Evolutionary conservation across 2,888 invertebrate genomes (phyloP).

Genomic region (Ormyrus thymus): DNA sequence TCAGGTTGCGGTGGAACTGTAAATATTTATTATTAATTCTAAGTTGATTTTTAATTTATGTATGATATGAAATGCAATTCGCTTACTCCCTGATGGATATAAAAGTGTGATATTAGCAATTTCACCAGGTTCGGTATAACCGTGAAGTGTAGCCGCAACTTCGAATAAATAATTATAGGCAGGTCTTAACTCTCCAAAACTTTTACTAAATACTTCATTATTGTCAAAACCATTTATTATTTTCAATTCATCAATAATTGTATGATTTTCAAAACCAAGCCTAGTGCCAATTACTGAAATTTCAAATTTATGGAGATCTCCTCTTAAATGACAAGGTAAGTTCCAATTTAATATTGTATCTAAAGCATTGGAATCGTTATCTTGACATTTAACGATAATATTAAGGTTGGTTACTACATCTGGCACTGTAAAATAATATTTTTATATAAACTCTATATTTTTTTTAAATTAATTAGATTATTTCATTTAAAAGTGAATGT

Average conservation of each 20-base stretch:
- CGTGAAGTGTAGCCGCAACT: slow-evolving; percentile 62
- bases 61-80: background rate
- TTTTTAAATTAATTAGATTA: background rate
- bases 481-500: slow-evolving; percentile 13
- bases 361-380: slow-evolving; percentile 60
- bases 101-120: slow-evolving; percentile 43
- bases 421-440: slow-evolving; percentile 60
- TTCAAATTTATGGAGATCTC: slow-evolving; percentile 63
- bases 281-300: slow-evolving; percentile 61
- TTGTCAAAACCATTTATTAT: slow-evolving; percentile 42
- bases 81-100: slow-evolving; percentile 70
- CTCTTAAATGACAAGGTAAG: slow-evolving; percentile 66
- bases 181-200: slow-evolving; percentile 63
- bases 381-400: background rate
- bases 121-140: slow-evolving; percentile 58
- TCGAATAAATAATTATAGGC: slow-evolving; percentile 66
- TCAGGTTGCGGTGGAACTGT: slow-evolving; percentile 67
- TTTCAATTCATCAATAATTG: slow-evolving; percentile 23
- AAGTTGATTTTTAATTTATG: background rate
- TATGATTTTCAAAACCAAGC: slow-evolving; percentile 55
- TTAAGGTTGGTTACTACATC: slow-evolving; percentile 62
- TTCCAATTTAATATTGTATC: slow-evolving; percentile 66
- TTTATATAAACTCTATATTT: slow-evolving; percentile 8
- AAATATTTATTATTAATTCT: background rate
- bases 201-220: slow-evolving; percentile 58